phyloP scores from a whole-genome alignment of 2,888 invertebrate genomes.

The Anaspis maculata region DNA sequence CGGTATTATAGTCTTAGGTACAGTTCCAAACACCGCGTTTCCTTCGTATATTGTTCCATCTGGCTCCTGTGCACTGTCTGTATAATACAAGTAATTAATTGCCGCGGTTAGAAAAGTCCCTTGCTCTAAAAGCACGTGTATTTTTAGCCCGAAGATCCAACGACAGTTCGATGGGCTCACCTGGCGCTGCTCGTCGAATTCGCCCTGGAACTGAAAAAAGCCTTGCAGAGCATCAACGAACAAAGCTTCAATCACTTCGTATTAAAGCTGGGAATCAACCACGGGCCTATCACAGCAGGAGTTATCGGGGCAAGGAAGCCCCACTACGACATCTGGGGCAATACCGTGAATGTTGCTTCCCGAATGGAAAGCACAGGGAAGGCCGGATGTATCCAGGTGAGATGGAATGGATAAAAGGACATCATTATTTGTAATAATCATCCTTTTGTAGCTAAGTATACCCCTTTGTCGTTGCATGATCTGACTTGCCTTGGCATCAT shows the following conservation, averaged over 20 bases:
- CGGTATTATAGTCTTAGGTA: no score
- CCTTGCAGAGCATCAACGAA: conserved; percentile 86
- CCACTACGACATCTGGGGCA: conserved; percentile 96
- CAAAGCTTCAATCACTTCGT: conserved; percentile 94
- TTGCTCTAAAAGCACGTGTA: background rate
- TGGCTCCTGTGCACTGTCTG: no score
- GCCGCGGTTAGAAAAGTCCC: no score
- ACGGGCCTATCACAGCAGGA: conserved; percentile 91
- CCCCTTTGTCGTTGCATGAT: no score
- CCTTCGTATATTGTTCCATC: no score
- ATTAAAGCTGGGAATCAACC: conserved; percentile 88
- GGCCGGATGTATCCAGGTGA: conserved; percentile 91
- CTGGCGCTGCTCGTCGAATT: conserved; percentile 81
- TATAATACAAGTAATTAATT: no score
- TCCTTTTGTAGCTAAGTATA: no score
- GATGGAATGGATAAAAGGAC: no score
- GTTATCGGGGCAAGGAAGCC: conserved; percentile 93
- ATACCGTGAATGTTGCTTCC: conserved; percentile 94
- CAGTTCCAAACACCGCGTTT: no score
- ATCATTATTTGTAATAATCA: no score
- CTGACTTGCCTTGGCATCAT: no score
- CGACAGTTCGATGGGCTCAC: conserved; percentile 73
- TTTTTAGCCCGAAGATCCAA: conserved; percentile 60
- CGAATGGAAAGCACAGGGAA: conserved; percentile 98
- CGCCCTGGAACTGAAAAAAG: conserved; percentile 81